Conservation (phyloP, 1,140 invertebrate genomes). For the Drosophila baimaii region DNA sequence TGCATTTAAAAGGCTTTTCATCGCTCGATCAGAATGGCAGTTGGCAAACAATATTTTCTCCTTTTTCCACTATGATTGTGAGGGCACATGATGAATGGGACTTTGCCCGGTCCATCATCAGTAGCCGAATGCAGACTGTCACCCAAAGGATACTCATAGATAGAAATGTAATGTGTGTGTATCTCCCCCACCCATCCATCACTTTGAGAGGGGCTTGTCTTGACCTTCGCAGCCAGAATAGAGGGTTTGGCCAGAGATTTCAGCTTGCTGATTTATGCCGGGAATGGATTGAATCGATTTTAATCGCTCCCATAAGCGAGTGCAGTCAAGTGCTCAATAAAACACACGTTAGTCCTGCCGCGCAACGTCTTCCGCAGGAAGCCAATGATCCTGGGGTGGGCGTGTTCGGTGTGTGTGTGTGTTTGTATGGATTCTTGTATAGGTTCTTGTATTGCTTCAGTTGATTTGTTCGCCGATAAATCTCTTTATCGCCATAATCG, state of each 20-base stretch:
- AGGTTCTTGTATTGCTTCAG: conserved; percentile 60
- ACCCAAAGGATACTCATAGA: conserved; percentile 27
- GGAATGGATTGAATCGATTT: conserved; percentile 77
- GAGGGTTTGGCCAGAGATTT: conserved; percentile 18
- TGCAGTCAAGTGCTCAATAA: conserved; percentile 78
- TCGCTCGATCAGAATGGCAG: conserved; percentile 21
- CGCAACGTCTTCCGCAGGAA: conserved; percentile 29
- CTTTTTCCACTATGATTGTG: conserved; percentile 15
- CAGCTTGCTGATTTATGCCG: conserved; percentile 67
- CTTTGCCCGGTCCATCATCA: conserved; percentile 21
- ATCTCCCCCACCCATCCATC: conserved; percentile 30
- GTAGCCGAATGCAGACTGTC: conserved; percentile 19
- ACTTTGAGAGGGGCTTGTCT: conserved; percentile 13
- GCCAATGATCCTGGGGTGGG: conserved; percentile 38
- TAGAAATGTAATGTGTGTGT: conserved; percentile 32
- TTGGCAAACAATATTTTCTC: conserved; percentile 46
- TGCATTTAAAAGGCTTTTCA: conserved; percentile 61
- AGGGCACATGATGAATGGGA: conserved; percentile 62
- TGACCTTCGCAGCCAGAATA: conserved; percentile 45
- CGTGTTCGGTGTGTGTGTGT: conserved; percentile 1
- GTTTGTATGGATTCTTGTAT: not conserved
- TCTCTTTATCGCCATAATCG: conserved; percentile 82
- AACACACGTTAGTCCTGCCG: conserved; percentile 60
- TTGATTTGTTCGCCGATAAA: conserved; percentile 76
- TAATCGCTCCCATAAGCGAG: conserved; percentile 75